Conservation (phyloP, 2,797 vertebrate genomes). For the Fringilla coelebs region DNA sequence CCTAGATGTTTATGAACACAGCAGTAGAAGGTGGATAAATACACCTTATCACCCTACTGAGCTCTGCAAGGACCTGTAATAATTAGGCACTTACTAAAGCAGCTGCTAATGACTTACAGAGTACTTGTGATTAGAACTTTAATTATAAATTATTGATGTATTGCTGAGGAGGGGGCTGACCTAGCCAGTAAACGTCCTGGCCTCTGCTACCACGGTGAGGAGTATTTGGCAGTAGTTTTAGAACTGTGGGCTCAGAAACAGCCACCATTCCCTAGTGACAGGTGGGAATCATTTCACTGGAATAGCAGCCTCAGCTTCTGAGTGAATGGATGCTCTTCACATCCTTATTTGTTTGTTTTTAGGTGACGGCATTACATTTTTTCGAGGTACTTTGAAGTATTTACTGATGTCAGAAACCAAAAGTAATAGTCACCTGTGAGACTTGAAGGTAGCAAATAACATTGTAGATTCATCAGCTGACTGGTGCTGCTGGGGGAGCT, state of each 20-base stretch:
- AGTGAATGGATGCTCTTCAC: not conserved
- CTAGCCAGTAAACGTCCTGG: not conserved
- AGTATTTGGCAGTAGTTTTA: not conserved
- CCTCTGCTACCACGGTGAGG: not conserved
- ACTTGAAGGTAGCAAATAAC: not conserved
- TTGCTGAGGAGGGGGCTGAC: not conserved
- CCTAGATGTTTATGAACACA: not conserved
- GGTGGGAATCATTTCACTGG: no score
- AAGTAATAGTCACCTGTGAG: not conserved
- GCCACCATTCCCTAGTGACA: not conserved
- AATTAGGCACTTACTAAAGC: conserved; percentile 18
- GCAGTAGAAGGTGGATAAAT: not conserved
- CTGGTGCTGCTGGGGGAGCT: not conserved
- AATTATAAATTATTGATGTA: not conserved
- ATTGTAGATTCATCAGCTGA: not conserved
- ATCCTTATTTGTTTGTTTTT: not conserved
- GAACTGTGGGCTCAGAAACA: not conserved
- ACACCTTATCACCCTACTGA: not conserved
- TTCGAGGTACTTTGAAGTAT: not conserved
- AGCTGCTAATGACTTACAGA: not conserved
- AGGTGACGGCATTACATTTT: not conserved
- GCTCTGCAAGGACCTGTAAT: not conserved
- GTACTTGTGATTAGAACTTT: not conserved
- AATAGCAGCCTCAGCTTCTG: not conserved
- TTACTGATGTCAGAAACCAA: not conserved